Evolutionary conservation across 2,888 invertebrate genomes (phyloP).

Genomic region (Elysia crispata): DNA sequence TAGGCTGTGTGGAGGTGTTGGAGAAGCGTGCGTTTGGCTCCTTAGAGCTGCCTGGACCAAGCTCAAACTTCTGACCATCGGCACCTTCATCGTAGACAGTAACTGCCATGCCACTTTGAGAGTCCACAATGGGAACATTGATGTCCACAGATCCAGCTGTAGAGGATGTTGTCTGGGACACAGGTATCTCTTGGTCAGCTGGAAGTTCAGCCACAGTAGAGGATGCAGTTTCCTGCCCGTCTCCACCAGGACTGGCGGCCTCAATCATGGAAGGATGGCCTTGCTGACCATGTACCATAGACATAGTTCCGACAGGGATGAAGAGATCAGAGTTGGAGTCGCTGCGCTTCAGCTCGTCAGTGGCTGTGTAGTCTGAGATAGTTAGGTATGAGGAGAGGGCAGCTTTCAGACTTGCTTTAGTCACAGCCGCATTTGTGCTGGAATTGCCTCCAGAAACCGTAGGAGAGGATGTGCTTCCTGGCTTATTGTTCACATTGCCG

Average conservation of each 20-base stretch:
- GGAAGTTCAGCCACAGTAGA: constrained; percentile 50
- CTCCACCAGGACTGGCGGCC: constrained; percentile 48
- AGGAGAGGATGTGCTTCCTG: constrained; percentile 34
- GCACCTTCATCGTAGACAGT: constrained; percentile 51
- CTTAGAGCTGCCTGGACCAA: constrained; percentile 53
- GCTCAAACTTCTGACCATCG: constrained; percentile 50
- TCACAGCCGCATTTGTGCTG: constrained; percentile 36
- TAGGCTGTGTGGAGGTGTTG: constrained; percentile 49
- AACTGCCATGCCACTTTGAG: constrained; percentile 52
- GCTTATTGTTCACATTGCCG: constrained; percentile 14
- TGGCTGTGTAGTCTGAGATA: constrained; percentile 52
- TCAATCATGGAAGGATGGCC: constrained; percentile 39
- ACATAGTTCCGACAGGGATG: constrained; percentile 53
- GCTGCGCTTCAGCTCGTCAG: constrained; percentile 51
- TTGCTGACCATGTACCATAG: constrained; percentile 38
- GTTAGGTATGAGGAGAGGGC: constrained; percentile 52
- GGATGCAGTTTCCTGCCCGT: constrained; percentile 49
- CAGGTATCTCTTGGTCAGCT: constrained; percentile 46
- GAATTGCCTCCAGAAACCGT: constrained; percentile 27
- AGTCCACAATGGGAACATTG: constrained; percentile 49
- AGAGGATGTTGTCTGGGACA: constrained; percentile 29
- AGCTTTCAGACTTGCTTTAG: constrained; percentile 49
- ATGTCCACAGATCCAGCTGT: constrained; percentile 37
- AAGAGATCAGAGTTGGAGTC: constrained; percentile 54
- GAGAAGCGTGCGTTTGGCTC: constrained; percentile 52